Conservation (phyloP, 2,113 vertebrate genomes). For the Coregonus clupeaformis region DNA sequence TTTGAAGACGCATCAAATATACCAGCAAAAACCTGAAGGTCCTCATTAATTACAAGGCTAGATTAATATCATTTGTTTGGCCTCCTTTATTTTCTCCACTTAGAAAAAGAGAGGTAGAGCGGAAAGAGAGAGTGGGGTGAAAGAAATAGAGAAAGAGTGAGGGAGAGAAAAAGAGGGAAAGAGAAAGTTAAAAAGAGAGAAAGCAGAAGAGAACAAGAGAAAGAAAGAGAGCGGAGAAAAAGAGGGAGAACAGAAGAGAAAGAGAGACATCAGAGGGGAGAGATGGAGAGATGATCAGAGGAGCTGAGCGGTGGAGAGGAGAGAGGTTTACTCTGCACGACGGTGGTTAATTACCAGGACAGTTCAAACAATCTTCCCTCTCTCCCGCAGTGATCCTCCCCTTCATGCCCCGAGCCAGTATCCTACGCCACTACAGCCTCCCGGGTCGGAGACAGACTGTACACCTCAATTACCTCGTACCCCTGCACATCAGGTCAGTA, state of each 20-base stretch:
- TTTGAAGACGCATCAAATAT: conserved; percentile 29
- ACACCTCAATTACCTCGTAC: too few species aligned
- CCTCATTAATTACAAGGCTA: conserved; percentile 46
- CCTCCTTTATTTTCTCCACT: neutral
- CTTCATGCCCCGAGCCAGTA: neutral
- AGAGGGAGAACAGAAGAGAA: neutral
- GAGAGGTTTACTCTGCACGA: conserved; percentile 30
- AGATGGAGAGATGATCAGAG: conserved; percentile 43
- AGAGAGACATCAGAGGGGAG: neutral
- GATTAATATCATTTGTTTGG: conserved; percentile 31
- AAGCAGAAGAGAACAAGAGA: neutral
- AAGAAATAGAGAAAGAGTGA: neutral
- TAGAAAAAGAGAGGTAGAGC: neutral
- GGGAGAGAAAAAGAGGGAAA: neutral
- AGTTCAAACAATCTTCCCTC: conserved; percentile 43
- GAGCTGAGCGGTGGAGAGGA: conserved; percentile 5
- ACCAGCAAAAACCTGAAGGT: conserved; percentile 14
- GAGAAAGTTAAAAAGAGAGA: neutral
- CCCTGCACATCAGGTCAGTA: too few species aligned
- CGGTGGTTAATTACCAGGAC: conserved; percentile 56
- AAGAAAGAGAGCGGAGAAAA: neutral
- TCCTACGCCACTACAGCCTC: neutral
- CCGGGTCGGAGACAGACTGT: too few species aligned
- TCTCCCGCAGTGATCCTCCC: conserved; percentile 36
- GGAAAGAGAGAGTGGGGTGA: neutral